Conservation (phyloP, 2,113 vertebrate genomes). For the Caloenas nicobarica region DNA sequence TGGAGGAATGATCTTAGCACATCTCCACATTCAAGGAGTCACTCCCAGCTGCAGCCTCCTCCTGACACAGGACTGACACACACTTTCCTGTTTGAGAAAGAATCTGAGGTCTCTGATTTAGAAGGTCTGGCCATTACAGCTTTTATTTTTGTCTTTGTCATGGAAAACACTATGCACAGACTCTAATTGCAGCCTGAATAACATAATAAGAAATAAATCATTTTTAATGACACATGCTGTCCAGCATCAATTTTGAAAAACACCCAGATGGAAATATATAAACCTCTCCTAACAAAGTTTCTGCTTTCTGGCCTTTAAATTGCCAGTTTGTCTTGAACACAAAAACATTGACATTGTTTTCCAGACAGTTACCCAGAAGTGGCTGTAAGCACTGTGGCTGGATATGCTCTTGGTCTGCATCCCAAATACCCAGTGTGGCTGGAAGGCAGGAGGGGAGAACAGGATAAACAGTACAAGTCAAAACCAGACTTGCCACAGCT, state of each 20-base stretch:
- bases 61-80: neutral
- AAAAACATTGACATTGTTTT: neutral
- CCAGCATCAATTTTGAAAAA: conserved; percentile 8
- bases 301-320: conserved; percentile 6
- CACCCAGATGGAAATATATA: neutral
- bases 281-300: neutral
- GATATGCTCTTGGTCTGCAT: neutral
- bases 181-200: neutral
- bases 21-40: neutral
- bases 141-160: neutral
- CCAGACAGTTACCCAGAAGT: neutral
- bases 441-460: neutral
- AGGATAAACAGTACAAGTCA: neutral
- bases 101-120: neutral
- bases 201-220: neutral
- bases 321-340: neutral
- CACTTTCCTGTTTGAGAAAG: neutral
- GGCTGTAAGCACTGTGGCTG: neutral
- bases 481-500: neutral
- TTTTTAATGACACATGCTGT: neutral
- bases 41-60: neutral
- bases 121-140: neutral
- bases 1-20: neutral
- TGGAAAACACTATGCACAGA: neutral
- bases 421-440: neutral